These are phyloP conservation scores for Pararge aegeria DNA, from an alignment of 1,140 invertebrate species.

Conservation along the genomic window DNA sequence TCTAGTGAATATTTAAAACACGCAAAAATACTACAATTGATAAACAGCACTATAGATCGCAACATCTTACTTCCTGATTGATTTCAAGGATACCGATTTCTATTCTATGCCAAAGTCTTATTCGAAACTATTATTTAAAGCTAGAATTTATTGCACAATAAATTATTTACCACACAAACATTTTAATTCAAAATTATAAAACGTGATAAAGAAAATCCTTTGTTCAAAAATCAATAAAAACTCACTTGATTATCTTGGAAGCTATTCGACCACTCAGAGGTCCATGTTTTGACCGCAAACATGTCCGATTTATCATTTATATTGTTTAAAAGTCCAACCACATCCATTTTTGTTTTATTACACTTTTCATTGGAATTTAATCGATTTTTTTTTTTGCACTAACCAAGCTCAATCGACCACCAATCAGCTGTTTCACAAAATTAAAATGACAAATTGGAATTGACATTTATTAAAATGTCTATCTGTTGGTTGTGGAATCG, in stretches of 20 bases:
- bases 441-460: slow-evolving; percentile 12
- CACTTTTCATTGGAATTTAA: slow-evolving; percentile 27
- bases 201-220: slow-evolving; percentile 25
- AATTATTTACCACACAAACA: neutral
- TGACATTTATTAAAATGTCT: too few relatives aligned
- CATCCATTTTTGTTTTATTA: slow-evolving; percentile 59
- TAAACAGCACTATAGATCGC: neutral
- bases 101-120: slow-evolving; percentile 35
- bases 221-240: slow-evolving; percentile 56
- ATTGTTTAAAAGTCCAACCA: slow-evolving; percentile 68
- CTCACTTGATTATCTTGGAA: slow-evolving; percentile 73
- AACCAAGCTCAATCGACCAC: slow-evolving; percentile 19
- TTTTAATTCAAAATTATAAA: slow-evolving; percentile 27
- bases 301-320: slow-evolving; percentile 69
- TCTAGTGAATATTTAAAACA: too few relatives aligned
- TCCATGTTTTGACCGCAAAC: slow-evolving; percentile 73
- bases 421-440: slow-evolving; percentile 47
- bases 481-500: too few relatives aligned
- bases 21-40: neutral
- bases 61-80: slow-evolving; percentile 20
- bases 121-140: neutral
- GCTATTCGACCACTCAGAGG: slow-evolving; percentile 68
- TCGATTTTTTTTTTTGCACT: slow-evolving; percentile 17
- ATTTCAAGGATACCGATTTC: slow-evolving; percentile 54
- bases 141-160: neutral